Evolutionary conservation across 2,113 vertebrate genomes (phyloP).

Genomic region (Myanophis thanlyinensis): DNA sequence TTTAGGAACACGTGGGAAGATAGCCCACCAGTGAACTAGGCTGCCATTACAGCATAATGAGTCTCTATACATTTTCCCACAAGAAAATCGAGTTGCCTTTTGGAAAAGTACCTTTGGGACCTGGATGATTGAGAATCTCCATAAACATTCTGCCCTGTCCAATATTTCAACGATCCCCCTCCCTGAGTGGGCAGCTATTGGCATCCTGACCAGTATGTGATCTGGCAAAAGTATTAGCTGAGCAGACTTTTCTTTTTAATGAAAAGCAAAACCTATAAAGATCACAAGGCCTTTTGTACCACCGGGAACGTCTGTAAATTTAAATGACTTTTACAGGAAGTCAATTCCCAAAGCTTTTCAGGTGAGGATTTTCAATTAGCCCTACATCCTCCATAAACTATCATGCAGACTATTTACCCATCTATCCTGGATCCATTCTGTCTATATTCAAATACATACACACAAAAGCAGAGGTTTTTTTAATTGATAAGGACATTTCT

Average conservation of each 20-base stretch:
- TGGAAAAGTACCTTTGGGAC: background rate
- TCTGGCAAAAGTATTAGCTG: background rate
- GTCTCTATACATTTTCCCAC: background rate
- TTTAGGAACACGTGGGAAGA: background rate
- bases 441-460: background rate
- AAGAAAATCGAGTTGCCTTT: background rate
- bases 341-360: background rate
- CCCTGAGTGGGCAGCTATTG: background rate
- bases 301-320: background rate
- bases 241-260: background rate
- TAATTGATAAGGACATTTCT: background rate
- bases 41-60: background rate
- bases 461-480: background rate
- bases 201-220: no score
- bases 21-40: background rate
- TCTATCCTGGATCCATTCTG: background rate
- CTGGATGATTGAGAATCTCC: background rate
- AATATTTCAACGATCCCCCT: background rate
- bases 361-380: background rate
- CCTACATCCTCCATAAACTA: background rate
- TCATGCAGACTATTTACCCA: background rate
- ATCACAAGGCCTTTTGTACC: background rate
- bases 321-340: background rate
- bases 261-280: background rate
- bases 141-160: background rate